Evolutionary conservation across 2,888 invertebrate species (phyloP).

Genomic region (Scaptomyza flava): DNA sequence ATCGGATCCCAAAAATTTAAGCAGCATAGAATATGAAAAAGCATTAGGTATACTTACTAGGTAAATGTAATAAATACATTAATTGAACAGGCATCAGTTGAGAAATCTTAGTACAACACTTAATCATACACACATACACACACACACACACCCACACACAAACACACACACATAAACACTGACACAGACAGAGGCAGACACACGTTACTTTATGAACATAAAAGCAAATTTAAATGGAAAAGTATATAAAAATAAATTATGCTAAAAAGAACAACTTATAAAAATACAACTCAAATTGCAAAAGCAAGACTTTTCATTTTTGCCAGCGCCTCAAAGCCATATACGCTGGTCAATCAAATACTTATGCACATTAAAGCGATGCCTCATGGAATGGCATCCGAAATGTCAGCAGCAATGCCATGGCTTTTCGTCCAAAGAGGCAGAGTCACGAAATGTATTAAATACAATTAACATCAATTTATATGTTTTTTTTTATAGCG

Average conservation of each 20-base stretch:
- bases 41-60: constrained; percentile 24
- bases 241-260: constrained; percentile 80
- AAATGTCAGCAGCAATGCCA: too few relatives aligned
- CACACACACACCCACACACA: constrained; percentile 26
- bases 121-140: constrained; percentile 18
- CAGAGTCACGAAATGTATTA: too few relatives aligned
- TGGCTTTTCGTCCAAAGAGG: too few relatives aligned
- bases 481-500: too few relatives aligned
- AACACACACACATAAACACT: constrained; percentile 45
- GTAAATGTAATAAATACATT: constrained; percentile 40
- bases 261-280: constrained; percentile 71
- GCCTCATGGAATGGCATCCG: too few relatives aligned
- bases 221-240: constrained; percentile 79
- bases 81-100: constrained; percentile 30
- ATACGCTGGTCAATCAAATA: too few relatives aligned
- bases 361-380: too few relatives aligned
- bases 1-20: constrained; percentile 49
- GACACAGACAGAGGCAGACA: constrained; percentile 69
- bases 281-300: constrained; percentile 68
- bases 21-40: constrained; percentile 43
- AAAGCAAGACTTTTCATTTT: constrained; percentile 45
- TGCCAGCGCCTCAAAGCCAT: background rate
- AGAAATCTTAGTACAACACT: constrained; percentile 35
- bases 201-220: constrained; percentile 81
- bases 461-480: too few relatives aligned